A percentile compares a stretch with the other conserved stretches of the same genome.
phyloP scores from a whole-genome alignment of 2,113 vertebrate genomes.

The Callipepla californica region DNA sequence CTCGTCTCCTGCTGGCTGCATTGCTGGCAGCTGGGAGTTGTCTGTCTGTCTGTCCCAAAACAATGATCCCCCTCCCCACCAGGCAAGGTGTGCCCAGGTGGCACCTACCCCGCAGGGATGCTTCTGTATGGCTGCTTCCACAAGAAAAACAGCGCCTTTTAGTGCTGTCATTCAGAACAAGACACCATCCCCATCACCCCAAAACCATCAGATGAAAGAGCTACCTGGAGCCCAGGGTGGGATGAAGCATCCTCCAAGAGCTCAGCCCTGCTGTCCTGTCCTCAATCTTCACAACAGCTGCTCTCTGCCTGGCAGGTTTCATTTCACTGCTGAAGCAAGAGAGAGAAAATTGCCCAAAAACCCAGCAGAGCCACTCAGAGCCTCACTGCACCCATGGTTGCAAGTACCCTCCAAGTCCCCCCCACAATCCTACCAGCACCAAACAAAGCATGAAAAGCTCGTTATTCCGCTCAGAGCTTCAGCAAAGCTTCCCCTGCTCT shows the following conservation, averaged over 20 bases:
- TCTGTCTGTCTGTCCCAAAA: not conserved
- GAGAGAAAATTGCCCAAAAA: not conserved
- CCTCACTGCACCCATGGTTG: not conserved
- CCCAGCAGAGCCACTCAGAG: not conserved
- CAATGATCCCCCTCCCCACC: fast-evolving
- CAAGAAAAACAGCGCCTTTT: not conserved
- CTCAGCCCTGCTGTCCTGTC: not conserved
- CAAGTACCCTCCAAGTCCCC: not conserved
- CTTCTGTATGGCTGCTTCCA: not conserved
- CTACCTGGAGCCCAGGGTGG: not conserved
- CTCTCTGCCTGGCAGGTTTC: not conserved
- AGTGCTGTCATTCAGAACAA: not conserved
- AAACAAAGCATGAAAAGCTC: not conserved
- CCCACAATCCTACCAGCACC: not conserved
- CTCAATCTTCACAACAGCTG: not conserved
- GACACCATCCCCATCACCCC: fast-evolving
- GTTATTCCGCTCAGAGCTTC: not conserved
- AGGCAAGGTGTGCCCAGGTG: not conserved
- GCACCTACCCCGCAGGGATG: not conserved
- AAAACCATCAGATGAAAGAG: not conserved
- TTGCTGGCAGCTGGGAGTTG: not conserved
- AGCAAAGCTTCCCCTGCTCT: not conserved
- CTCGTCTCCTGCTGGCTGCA: not conserved
- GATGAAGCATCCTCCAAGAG: not conserved
- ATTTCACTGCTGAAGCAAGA: not conserved